Evolutionary conservation across 2,888 invertebrate genomes (phyloP).

Genomic region (Theretra japonica): DNA sequence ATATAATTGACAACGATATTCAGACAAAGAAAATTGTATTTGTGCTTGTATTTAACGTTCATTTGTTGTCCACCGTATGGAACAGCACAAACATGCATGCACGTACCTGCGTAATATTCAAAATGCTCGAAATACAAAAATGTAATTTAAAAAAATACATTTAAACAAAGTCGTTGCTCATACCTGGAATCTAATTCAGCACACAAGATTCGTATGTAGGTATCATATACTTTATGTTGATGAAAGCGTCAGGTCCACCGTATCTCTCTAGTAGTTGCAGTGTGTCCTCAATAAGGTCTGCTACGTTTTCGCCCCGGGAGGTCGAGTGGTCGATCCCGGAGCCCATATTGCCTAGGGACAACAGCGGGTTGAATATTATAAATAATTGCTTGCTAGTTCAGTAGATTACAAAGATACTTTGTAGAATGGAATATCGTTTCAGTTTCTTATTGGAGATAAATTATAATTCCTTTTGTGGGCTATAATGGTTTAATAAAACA

Average conservation of each 20-base stretch:
- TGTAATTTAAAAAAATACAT: not conserved
- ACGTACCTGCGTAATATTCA: not conserved
- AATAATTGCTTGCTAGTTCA: not conserved
- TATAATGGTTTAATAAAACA: too few relatives aligned
- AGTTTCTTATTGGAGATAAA: not conserved
- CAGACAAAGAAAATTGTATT: not conserved
- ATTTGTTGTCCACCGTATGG: not conserved
- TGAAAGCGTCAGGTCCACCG: slow-evolving; percentile 98
- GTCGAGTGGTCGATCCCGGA: slow-evolving; percentile 96
- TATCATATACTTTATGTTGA: slow-evolving; percentile 99
- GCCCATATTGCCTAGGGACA: slow-evolving; percentile 90
- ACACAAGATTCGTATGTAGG: slow-evolving; percentile 98
- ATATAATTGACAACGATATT: not conserved
- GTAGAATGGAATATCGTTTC: not conserved
- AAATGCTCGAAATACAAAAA: not conserved
- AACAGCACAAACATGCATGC: too few relatives aligned
- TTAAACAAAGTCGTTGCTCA: slow-evolving; percentile 39
- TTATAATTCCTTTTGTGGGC: not conserved
- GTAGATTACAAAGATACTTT: slow-evolving; percentile 7
- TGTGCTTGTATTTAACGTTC: not conserved
- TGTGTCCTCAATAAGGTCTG: slow-evolving; percentile 96
- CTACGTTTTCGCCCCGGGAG: slow-evolving; percentile 93
- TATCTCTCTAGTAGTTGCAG: slow-evolving; percentile 95
- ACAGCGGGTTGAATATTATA: not conserved
- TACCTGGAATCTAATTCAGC: slow-evolving; percentile 81